A percentile compares a stretch with the other conserved stretches of the same genome.
Evolutionary conservation across 2,888 invertebrate species (phyloP).

Genomic region (Campaea margaritaria): DNA sequence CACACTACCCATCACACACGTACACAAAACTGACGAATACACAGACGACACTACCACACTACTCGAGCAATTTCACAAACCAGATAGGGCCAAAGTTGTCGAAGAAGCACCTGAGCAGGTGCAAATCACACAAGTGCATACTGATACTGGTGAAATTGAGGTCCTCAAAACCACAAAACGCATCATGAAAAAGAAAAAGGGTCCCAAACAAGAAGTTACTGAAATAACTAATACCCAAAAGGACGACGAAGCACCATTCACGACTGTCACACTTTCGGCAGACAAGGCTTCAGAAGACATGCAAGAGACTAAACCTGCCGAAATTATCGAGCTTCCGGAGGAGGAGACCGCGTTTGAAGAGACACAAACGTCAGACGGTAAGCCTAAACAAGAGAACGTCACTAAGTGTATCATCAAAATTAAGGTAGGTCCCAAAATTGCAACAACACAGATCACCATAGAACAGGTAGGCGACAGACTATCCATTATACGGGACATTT

Average conservation of each 20-base stretch:
- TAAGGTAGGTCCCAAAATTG: conserved; percentile 43
- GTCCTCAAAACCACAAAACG: too few relatives aligned
- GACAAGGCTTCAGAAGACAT: background rate
- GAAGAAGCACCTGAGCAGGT: too few relatives aligned
- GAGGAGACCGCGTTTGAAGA: background rate
- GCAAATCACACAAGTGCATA: too few relatives aligned
- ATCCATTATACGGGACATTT: conserved; percentile 43
- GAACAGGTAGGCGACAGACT: conserved; percentile 52
- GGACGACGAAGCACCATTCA: too few relatives aligned
- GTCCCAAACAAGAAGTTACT: background rate
- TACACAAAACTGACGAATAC: too few relatives aligned
- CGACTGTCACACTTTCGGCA: background rate
- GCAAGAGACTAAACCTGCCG: background rate
- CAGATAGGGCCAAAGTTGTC: too few relatives aligned
- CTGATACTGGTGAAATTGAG: too few relatives aligned
- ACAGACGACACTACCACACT: too few relatives aligned
- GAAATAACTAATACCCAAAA: background rate
- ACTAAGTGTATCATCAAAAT: background rate
- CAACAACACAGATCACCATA: conserved; percentile 57
- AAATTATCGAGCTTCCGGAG: background rate
- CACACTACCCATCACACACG: too few relatives aligned
- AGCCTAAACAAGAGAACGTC: background rate
- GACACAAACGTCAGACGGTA: background rate
- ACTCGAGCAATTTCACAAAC: too few relatives aligned
- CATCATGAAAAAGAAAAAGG: too few relatives aligned